Conservation (phyloP, 2,797 vertebrate genomes). For the Todus mexicanus region DNA sequence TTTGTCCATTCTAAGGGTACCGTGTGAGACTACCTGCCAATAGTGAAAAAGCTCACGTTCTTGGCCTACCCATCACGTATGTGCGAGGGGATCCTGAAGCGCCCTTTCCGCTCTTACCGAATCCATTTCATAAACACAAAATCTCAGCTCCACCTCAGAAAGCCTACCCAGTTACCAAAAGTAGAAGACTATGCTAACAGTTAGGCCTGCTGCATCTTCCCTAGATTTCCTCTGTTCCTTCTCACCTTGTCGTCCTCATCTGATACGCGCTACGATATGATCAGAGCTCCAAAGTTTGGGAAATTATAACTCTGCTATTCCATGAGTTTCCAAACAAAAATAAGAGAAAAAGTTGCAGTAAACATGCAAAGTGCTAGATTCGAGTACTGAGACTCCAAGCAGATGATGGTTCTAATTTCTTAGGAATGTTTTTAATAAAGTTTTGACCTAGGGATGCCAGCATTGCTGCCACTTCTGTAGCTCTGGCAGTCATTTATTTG, state of each 20-base stretch:
- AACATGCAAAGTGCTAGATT: not conserved
- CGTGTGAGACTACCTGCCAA: not conserved
- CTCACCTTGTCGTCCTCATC: not conserved
- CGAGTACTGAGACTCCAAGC: not conserved
- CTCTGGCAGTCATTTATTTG: conserved; percentile 3
- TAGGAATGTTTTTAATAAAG: conserved; percentile 34
- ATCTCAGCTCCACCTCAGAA: not conserved
- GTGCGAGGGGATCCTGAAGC: not conserved
- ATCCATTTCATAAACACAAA: not conserved
- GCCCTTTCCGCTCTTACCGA: not conserved
- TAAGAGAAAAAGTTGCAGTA: not conserved
- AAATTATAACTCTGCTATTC: not conserved
- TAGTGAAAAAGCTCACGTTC: not conserved
- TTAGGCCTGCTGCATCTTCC: not conserved
- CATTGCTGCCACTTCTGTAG: conserved; percentile 20
- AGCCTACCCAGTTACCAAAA: not conserved
- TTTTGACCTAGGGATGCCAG: conserved; percentile 34
- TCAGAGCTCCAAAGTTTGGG: not conserved
- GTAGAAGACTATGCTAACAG: not conserved
- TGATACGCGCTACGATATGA: not conserved
- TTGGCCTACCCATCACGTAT: not conserved
- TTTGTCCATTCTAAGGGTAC: not conserved
- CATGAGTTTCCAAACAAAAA: not conserved
- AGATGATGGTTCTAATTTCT: not conserved
- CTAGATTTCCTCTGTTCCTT: not conserved